A percentile compares a stretch with the other conserved stretches of the same genome.
Evolutionary conservation across 2,888 invertebrate species (phyloP).

Genomic region (Brachypterus glaber): DNA sequence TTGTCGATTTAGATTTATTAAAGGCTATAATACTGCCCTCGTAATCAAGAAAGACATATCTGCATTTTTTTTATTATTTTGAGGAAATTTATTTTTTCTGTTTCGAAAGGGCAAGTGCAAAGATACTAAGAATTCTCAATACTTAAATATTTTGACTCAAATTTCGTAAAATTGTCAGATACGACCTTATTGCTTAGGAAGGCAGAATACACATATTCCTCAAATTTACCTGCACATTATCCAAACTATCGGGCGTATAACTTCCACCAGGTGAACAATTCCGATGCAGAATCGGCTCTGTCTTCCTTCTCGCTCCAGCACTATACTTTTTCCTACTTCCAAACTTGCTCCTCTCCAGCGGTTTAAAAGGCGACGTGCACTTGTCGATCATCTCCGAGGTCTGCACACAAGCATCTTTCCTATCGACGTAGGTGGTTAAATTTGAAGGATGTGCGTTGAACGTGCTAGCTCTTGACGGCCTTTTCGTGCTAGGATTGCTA

Average conservation of each 20-base stretch:
- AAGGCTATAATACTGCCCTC: too few relatives aligned
- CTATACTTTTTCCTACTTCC: constrained; percentile 18
- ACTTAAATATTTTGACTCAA: too few relatives aligned
- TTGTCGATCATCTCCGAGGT: constrained; percentile 42
- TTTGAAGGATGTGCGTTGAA: constrained; percentile 34
- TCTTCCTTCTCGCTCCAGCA: constrained; percentile 24
- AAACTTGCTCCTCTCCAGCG: constrained; percentile 25
- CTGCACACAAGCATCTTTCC: constrained; percentile 46
- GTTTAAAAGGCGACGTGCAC: constrained; percentile 39
- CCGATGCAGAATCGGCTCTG: constrained; percentile 29
- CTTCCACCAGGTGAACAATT: constrained; percentile 27
- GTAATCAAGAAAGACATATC: too few relatives aligned
- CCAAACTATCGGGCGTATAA: constrained; percentile 36
- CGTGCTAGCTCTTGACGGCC: constrained; percentile 31
- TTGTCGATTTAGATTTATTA: too few relatives aligned
- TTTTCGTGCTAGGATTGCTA: too few relatives aligned
- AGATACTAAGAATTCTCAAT: too few relatives aligned
- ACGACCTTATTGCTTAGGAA: neutral
- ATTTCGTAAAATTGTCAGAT: too few relatives aligned
- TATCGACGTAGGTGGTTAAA: constrained; percentile 18
- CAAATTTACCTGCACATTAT: constrained; percentile 19
- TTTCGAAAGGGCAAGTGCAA: too few relatives aligned
- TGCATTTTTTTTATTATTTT: too few relatives aligned
- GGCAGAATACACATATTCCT: neutral
- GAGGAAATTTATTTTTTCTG: too few relatives aligned